Percentiles rank a stretch among this genome's conserved stretches.
These are phyloP conservation scores for Mesoclemmys tuberculata DNA, from an alignment of 2,113 vertebrate species.

Conservation along the genomic window DNA sequence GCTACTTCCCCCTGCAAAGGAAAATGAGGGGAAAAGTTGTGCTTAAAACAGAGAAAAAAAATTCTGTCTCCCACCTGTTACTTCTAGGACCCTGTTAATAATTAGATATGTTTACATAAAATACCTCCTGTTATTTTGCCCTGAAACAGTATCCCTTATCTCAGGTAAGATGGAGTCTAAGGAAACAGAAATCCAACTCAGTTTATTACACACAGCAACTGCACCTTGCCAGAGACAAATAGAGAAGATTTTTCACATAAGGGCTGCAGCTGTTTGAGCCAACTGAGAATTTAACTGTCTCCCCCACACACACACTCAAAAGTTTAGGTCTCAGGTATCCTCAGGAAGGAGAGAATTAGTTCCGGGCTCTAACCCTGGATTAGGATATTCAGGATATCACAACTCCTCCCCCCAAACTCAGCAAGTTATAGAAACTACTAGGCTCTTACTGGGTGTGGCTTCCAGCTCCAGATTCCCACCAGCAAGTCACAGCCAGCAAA, in stretches of 20 bases:
- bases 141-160: neutral
- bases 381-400: constrained; percentile 1
- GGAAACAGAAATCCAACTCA: neutral
- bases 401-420: constrained; percentile 15
- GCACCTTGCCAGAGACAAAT: constrained; percentile 1
- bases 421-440: neutral
- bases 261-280: constrained; percentile 60
- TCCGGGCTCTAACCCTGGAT: constrained; percentile 52
- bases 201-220: neutral
- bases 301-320: neutral
- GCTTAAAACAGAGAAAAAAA: neutral
- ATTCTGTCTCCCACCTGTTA: neutral
- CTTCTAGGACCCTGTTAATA: neutral
- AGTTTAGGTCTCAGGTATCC: constrained; percentile 49
- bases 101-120: neutral
- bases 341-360: constrained; percentile 66
- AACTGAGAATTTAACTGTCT: neutral
- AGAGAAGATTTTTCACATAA: neutral
- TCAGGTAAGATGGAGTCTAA: neutral
- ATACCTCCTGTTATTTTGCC: neutral
- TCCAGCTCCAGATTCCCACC: neutral
- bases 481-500: neutral
- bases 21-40: neutral
- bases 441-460: neutral
- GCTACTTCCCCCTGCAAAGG: neutral